These are phyloP conservation scores for Limnephilus rhombicus DNA, from an alignment of 2,888 invertebrate genomes.

Conservation along the genomic window DNA sequence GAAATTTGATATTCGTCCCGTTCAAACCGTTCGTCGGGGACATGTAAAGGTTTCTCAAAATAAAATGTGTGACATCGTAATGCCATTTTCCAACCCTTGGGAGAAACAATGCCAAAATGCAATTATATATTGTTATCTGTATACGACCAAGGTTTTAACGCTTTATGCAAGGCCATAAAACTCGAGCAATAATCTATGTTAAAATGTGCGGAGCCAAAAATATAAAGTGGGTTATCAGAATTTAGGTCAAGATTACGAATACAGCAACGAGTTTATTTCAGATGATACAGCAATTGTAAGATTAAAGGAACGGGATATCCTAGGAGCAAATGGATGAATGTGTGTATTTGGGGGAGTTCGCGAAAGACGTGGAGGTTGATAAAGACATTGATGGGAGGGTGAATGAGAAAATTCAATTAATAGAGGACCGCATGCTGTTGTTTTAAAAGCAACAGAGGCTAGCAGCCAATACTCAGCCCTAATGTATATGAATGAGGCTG, in stretches of 20 bases:
- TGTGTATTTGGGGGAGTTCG: not conserved
- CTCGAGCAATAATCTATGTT: not conserved
- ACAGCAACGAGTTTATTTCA: not conserved
- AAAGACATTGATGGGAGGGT: not conserved
- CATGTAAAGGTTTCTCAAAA: not conserved
- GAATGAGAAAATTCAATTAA: not conserved
- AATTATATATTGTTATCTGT: not conserved
- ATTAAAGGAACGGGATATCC: not conserved
- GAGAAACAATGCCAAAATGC: not conserved
- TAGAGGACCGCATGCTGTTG: not conserved
- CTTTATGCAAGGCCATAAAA: not conserved
- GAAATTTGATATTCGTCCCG: not conserved
- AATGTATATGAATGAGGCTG: not conserved
- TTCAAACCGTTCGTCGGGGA: not conserved
- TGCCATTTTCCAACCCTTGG: not conserved
- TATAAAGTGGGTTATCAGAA: not conserved
- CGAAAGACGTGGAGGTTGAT: not conserved
- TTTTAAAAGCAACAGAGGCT: not conserved
- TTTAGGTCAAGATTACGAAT: conserved; percentile 1
- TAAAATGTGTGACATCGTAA: not conserved
- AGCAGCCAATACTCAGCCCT: not conserved
- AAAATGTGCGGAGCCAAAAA: not conserved
- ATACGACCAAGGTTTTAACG: not conserved
- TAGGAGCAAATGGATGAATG: not conserved
- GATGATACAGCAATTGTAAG: not conserved